These are phyloP conservation scores for Ariolimax columbianus DNA, from an alignment of 2,888 invertebrate genomes.

Conservation along the genomic window DNA sequence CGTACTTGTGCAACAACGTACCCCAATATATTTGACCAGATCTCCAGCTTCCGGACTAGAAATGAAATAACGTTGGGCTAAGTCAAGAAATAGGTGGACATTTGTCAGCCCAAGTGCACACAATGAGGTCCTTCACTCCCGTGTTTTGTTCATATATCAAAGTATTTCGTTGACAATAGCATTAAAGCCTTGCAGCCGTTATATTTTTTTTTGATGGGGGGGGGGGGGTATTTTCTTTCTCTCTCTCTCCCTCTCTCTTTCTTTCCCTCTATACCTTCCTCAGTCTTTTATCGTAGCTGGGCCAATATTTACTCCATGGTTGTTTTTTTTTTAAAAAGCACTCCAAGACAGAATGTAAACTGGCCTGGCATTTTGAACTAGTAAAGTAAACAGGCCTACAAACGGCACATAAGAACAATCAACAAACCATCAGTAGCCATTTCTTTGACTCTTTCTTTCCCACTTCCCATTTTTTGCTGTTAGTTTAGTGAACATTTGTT, in stretches of 20 bases:
- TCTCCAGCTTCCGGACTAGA: not conserved
- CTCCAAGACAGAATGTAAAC: constrained; percentile 35
- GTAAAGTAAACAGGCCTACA: constrained; percentile 29
- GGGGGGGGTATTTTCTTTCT: too few relatives aligned
- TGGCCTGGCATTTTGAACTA: constrained; percentile 1
- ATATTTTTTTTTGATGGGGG: too few relatives aligned
- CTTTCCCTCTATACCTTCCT: not conserved
- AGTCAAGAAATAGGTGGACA: too few relatives aligned
- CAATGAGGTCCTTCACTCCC: too few relatives aligned
- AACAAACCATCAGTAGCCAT: constrained; percentile 6
- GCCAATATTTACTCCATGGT: constrained; percentile 18
- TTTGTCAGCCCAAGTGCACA: too few relatives aligned
- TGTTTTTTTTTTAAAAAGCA: constrained; percentile 21
- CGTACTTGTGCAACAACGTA: too few relatives aligned
- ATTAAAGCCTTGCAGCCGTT: not conserved
- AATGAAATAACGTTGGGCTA: not conserved
- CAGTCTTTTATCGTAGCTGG: not conserved
- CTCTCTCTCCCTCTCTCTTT: too few relatives aligned
- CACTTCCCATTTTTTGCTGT: not conserved
- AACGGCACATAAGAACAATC: constrained; percentile 9
- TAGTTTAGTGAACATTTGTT: not conserved
- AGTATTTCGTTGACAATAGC: constrained; percentile 7
- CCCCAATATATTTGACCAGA: too few relatives aligned
- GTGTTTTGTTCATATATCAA: constrained; percentile 23
- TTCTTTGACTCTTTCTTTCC: not conserved